Percentiles rank a stretch among this genome's conserved stretches.
phyloP scores from a whole-genome alignment of 1,140 invertebrate genomes.

The Diorhabda elongata region DNA sequence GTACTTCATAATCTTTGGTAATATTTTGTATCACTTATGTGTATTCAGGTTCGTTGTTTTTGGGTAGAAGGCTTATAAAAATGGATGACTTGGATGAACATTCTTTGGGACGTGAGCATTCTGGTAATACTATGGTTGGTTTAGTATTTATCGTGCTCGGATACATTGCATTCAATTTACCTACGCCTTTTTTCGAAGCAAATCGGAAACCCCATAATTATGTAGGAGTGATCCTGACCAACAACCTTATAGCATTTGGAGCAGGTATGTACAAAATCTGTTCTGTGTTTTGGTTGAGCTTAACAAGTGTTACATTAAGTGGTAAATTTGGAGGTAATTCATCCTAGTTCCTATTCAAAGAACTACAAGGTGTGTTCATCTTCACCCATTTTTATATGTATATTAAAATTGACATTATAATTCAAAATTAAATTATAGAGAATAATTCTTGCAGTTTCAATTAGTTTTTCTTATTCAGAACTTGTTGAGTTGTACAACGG shows the following conservation, averaged over 20 bases:
- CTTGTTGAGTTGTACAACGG: too few species aligned
- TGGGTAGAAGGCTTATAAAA: conserved; percentile 32
- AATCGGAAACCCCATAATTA: conserved; percentile 20
- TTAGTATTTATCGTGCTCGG: conserved; percentile 33
- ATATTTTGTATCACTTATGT: not conserved
- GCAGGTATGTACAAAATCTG: conserved; percentile 11
- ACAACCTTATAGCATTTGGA: conserved; percentile 31
- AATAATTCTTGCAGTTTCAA: too few species aligned
- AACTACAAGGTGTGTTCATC: too few species aligned
- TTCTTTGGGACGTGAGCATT: conserved; percentile 31
- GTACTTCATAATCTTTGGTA: too few species aligned
- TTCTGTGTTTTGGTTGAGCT: too few species aligned
- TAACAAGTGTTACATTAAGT: too few species aligned
- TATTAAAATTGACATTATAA: too few species aligned
- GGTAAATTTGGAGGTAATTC: too few species aligned
- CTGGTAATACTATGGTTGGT: conserved; percentile 26
- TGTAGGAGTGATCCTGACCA: conserved; percentile 25
- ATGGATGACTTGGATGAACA: conserved; percentile 28
- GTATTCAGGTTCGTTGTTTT: conserved; percentile 23
- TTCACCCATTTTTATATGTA: too few species aligned
- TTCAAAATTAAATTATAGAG: too few species aligned
- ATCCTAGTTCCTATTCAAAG: too few species aligned
- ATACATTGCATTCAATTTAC: conserved; percentile 30
- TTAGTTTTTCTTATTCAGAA: too few species aligned
- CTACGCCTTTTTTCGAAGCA: conserved; percentile 15